A percentile compares a stretch with the other conserved stretches of the same genome.
These are phyloP conservation scores for Bombus waltoni DNA, from an alignment of 1,140 invertebrate species.

Conservation along the genomic window DNA sequence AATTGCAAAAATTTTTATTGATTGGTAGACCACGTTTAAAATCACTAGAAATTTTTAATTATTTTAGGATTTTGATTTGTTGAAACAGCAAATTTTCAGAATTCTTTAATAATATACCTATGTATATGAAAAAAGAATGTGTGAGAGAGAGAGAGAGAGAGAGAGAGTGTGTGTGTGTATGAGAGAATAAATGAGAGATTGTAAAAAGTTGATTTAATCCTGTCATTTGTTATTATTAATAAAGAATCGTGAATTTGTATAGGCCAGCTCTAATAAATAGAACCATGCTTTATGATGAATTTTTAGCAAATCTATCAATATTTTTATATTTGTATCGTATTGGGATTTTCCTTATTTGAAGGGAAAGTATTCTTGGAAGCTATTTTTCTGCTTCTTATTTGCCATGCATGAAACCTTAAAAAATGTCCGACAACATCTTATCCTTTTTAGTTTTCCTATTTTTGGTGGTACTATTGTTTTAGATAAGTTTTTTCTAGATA, in stretches of 20 bases:
- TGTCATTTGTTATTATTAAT: constrained; percentile 55
- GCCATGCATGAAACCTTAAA: too few relatives aligned
- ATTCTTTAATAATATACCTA: constrained; percentile 27
- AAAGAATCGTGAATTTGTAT: constrained; percentile 56
- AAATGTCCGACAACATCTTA: too few relatives aligned
- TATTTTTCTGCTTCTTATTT: too few relatives aligned
- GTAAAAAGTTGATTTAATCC: constrained; percentile 57
- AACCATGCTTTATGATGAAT: constrained; percentile 33
- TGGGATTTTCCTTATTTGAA: too few relatives aligned
- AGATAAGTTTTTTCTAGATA: too few relatives aligned
- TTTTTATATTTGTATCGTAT: not conserved
- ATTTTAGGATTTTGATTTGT: constrained; percentile 28
- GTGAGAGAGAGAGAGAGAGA: not conserved
- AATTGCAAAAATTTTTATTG: constrained; percentile 22
- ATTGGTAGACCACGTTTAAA: constrained; percentile 20
- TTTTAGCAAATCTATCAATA: constrained; percentile 3
- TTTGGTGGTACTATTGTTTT: too few relatives aligned
- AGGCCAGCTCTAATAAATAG: constrained; percentile 55
- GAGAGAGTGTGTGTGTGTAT: not conserved
- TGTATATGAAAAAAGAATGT: constrained; percentile 29
- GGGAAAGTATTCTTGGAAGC: too few relatives aligned
- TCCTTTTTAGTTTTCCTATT: too few relatives aligned
- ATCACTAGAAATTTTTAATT: constrained; percentile 16
- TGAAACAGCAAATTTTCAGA: constrained; percentile 15
- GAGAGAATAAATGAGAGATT: constrained; percentile 33